phyloP scores from a whole-genome alignment of 2,113 vertebrate genomes.

The Ploceus nigricollis region DNA sequence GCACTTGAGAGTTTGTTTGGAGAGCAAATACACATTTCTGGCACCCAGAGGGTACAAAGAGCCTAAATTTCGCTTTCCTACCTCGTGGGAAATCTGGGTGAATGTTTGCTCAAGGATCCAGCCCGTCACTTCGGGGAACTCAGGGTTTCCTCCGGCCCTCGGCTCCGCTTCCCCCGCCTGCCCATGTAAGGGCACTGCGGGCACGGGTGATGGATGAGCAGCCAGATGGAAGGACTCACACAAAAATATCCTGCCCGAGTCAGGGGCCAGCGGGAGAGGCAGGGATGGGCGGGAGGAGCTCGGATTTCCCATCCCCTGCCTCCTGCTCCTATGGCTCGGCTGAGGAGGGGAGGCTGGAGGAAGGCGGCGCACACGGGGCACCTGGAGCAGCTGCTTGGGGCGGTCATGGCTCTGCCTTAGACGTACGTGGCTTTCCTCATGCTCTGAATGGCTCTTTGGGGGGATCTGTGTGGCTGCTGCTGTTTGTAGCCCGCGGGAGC shows the following conservation, averaged over 20 bases:
- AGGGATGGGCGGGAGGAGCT: not conserved
- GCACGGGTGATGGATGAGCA: not conserved
- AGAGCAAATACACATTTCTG: slow-evolving; percentile 17
- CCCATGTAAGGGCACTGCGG: slow-evolving; percentile 63
- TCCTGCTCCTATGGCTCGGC: accelerated
- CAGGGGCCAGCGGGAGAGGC: not conserved
- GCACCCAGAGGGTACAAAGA: slow-evolving; percentile 8
- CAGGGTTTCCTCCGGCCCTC: not conserved
- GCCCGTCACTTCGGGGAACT: not conserved
- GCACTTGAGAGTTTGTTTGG: not conserved
- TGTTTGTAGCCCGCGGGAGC: accelerated
- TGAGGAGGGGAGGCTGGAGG: not conserved
- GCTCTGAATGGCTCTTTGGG: not conserved
- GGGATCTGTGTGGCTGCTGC: not conserved
- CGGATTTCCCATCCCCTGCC: not conserved
- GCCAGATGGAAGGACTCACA: not conserved
- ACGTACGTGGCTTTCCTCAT: not conserved
- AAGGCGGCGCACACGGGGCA: accelerated
- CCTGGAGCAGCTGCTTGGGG: not conserved
- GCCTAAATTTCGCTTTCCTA: not conserved
- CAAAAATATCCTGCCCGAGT: not conserved
- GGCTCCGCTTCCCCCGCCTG: not conserved
- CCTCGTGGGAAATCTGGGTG: slow-evolving; percentile 1
- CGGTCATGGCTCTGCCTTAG: accelerated
- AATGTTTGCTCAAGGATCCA: not conserved